Evolutionary conservation across 2,797 vertebrate species (phyloP).

Genomic region (Trachurus trachurus): DNA sequence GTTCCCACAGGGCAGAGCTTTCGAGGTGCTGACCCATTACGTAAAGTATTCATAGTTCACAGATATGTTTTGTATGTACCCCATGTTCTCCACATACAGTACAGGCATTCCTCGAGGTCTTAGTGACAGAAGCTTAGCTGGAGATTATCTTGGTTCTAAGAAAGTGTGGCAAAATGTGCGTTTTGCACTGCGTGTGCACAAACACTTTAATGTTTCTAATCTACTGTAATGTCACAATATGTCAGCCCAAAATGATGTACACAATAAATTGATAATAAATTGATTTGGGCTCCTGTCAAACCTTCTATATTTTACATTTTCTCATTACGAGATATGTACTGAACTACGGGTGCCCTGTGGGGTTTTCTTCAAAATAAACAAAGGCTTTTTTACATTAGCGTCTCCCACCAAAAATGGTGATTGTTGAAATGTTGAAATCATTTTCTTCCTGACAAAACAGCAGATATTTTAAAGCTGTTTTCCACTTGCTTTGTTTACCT

Average conservation of each 20-base stretch:
- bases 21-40: slow-evolving; percentile 40
- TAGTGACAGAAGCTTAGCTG: slow-evolving; percentile 65
- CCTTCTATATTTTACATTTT: not conserved
- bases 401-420: not conserved
- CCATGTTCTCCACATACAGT: slow-evolving; percentile 43
- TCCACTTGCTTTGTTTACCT: not conserved
- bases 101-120: slow-evolving; percentile 70
- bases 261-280: not conserved
- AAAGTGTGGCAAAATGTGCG: slow-evolving; percentile 30
- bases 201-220: not conserved
- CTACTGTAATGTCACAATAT: not conserved
- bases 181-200: not conserved
- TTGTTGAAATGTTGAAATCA: not conserved
- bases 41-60: slow-evolving; percentile 39
- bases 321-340: not conserved
- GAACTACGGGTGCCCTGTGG: not conserved
- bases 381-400: not conserved
- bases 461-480: not conserved
- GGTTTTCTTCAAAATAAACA: not conserved
- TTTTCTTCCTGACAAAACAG: not conserved
- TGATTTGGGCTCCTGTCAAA: not conserved
- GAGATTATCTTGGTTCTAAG: slow-evolving; percentile 57
- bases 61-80: slow-evolving; percentile 44
- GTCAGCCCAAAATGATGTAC: not conserved
- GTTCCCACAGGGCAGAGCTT: slow-evolving; percentile 9